Base-by-base conservation (phyloP, 2,888 invertebrate genomes). In the Leucoptera coffeella region DNA sequence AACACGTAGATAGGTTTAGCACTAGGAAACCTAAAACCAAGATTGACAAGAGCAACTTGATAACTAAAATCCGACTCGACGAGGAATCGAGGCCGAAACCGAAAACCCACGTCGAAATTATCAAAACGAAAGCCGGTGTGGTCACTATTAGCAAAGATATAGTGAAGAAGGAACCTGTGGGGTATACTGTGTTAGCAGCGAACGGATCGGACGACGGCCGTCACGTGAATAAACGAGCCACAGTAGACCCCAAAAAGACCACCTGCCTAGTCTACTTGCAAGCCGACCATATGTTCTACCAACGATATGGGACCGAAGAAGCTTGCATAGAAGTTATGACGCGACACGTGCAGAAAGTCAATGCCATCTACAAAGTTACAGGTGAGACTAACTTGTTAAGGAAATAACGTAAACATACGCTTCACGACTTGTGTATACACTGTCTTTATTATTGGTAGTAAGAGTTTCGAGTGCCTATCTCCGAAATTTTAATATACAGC, bases 241-340 rank as follows among this genome's bases (percentile, higher is more conserved):
- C 81, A 2, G 77, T 86, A 22, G 87, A 87, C 56, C 88, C 89
- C 14, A 80, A 82, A 40, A 93, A 93, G 56, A 92, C 89, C 20
- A 93, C 94, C 1, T 96, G 96, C 48, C 87, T 93, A 77, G 75
- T 96, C 30, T 95, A 93, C 55, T 74, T 99, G 43, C 94, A 96
- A 60, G 95, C 97, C 3, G 91, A 92, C 64, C 95, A 96, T 59
- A 85, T 93, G 60, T 91, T 99, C 60, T 97, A 87, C 64, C 85
- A 92, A 48, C 84, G 92, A 60, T 91, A 95, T 62, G 91, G 90
- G 29, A 85, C 89, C 3, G 91, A 92, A 44, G 93, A 94, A 51
- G 88, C 92, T 2, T 92, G 93, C 50, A 92, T 94, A 38, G 93
- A 94, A 58, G 90, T 92, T 31, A 91, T 95, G 79, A 93, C 93